Evolutionary conservation across 2,888 invertebrate species (phyloP), one percentile per base, ranked within the genome.

Genomic region (Mythimna pallens): DNA sequence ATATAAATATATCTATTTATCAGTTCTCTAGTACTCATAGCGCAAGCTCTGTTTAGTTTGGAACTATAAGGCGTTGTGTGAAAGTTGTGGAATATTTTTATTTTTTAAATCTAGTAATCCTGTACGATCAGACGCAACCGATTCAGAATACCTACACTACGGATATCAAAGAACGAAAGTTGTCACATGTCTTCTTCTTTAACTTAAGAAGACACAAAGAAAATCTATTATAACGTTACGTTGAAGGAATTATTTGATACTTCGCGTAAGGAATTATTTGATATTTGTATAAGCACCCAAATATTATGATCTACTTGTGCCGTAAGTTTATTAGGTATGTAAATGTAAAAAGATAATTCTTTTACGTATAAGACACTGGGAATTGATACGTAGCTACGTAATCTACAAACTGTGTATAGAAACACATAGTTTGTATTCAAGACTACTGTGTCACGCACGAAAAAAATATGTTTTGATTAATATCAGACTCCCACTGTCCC

Each of bases 221-320:
- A n/a, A 43, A 62, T 8, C 17, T 30, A 30, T n/a, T n/a, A n/a
- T n/a, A n/a, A n/a, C n/a, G n/a, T n/a, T n/a, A n/a, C 12, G 17
- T 55, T 36, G 9, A 20, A 65, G 8, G 5, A 65, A 55, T n/a
- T 50, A 50, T 66, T 76, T 57, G 40, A 76, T 52, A 67, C 25
- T 25, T 25, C 25, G 25, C 25, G 25, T n/a, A n/a, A n/a, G n/a
- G n/a, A n/a, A n/a, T n/a, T 50, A 50, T 66, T 76, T 57, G 40
- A 76, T 52, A 67, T 58, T 25, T 14, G 22, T 4, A 22, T n/a
- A 12, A 20, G 12, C 12, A 20, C 25, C 40, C 22, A 40, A 50
- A 65, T 22, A 50, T 65, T 65, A 36, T 30, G 10, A 66, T 43
- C 22, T 57, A 55, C 4, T 57, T 12, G 36, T 50, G 76, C 30